Percentiles rank a stretch among this genome's conserved stretches.
Evolutionary conservation across 1,140 invertebrate genomes (phyloP).

Genomic region (Stegodyphus mimosarum): DNA sequence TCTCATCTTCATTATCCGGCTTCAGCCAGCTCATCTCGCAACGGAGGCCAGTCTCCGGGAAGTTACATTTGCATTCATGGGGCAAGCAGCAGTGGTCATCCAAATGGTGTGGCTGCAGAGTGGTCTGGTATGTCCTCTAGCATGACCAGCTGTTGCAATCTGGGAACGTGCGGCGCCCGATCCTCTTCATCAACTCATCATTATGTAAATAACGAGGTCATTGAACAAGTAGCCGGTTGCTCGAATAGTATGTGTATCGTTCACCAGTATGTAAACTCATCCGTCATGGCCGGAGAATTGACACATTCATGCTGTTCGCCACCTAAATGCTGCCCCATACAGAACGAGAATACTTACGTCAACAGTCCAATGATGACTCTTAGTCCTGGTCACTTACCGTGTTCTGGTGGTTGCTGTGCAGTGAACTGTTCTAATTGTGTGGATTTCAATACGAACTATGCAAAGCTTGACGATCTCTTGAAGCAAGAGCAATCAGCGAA

Average conservation of each 20-base stretch:
- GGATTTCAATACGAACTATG: slow-evolving; percentile 70
- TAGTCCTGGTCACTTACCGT: slow-evolving; percentile 29
- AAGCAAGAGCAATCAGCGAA: slow-evolving; percentile 63
- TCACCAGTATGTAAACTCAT: slow-evolving; percentile 28
- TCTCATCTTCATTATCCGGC: neutral
- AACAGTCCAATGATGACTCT: slow-evolving; percentile 31
- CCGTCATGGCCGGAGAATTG: slow-evolving; percentile 4
- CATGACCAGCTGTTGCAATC: slow-evolving; percentile 30
- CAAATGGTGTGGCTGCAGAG: neutral
- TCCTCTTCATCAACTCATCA: slow-evolving; percentile 31
- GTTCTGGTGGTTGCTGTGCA: slow-evolving; percentile 7
- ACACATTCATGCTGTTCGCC: slow-evolving; percentile 4
- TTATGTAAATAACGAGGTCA: slow-evolving; percentile 42
- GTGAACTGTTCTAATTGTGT: slow-evolving; percentile 48
- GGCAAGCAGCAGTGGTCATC: neutral
- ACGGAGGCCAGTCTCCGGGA: slow-evolving; percentile 13
- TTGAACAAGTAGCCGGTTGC: neutral
- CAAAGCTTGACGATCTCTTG: slow-evolving; percentile 69
- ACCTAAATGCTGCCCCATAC: neutral
- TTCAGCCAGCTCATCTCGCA: neutral
- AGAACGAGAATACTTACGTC: slow-evolving; percentile 31
- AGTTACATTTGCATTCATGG: slow-evolving; percentile 22
- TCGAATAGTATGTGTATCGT: slow-evolving; percentile 19
- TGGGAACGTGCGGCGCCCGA: slow-evolving; percentile 11
- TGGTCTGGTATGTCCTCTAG: slow-evolving; percentile 20